Base-by-base conservation (phyloP, 2,797 vertebrate genomes). In the Gastrophryne carolinensis region DNA sequence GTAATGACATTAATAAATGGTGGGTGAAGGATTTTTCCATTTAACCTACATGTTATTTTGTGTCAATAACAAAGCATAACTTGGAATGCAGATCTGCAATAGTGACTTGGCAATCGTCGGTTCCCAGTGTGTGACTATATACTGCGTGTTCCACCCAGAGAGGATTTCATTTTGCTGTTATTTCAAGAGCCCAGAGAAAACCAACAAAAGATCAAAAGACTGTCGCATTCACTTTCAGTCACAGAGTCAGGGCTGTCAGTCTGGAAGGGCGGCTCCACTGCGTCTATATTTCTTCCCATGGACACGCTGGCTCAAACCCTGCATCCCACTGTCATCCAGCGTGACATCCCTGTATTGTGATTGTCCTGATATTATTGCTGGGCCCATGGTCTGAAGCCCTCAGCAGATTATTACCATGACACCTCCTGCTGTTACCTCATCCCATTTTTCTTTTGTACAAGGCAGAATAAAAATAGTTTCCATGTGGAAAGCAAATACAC, bases 151-250 rank as follows among this genome's bases (percentile, higher is more conserved):
- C 34, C 27, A 57, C 49, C 15, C 8, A 24, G 9, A 24, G 9
- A 19, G 5, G 32, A 56, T 8, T 2, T n/a, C 24, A 37, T 53
- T 19, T 44, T 17, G 15, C 27, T 60, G 39, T 27, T 50, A 32
- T 35, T 56, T 49, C 23, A 17, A 58, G 23, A 34, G 32, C 44
- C 54, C 24, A 23, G 47, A 76, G 30, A 32, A 70, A 69, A 69
- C 39, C 54, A 76, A 76, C 65, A 68, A 63, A 54, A 57, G 73
- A 76, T 76, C 49, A 76, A 39, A 53, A 37, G 57, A 41, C 47
- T 76, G 73, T 76, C 57, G 70, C 39, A 44, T 44, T 13, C 30
- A 63, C 54, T 69, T 62, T 52, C 47, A 41, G 17, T 76, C 73
- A 75, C 19, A 60, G 27, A 61, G 34, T 9, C 57, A 37, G 49